A percentile compares a stretch with the other conserved stretches of the same genome.
These are phyloP conservation scores for Leucophenga maculata DNA, from an alignment of 2,888 invertebrate species.

Conservation along the genomic window DNA sequence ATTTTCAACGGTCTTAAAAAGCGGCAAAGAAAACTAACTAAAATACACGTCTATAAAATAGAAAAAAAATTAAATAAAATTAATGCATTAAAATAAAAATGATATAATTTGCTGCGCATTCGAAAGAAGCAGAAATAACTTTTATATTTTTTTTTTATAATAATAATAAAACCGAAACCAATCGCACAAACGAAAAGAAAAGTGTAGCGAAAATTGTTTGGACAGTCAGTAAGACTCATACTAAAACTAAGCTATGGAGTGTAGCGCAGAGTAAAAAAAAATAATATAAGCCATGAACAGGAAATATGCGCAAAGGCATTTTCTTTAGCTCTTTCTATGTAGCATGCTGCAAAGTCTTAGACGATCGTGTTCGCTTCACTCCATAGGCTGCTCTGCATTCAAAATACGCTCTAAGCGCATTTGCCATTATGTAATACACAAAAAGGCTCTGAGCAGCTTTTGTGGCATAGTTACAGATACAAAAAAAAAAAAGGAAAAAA, in stretches of 20 bases:
- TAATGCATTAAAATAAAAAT: conserved; percentile 16
- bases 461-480: conserved; percentile 20
- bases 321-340: conserved; percentile 9
- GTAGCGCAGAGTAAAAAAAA: not conserved
- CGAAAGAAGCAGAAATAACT: no score
- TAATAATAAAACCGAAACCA: no score
- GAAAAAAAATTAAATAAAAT: not conserved
- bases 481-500: not conserved
- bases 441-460: conserved; percentile 43
- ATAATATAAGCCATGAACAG: conserved; percentile 27
- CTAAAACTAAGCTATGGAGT: conserved; percentile 33
- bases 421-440: conserved; percentile 50
- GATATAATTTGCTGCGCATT: conserved; percentile 17
- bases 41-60: conserved; percentile 6
- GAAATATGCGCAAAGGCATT: conserved; percentile 29
- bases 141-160: no score
- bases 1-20: conserved; percentile 38
- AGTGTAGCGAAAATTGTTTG: conserved; percentile 21
- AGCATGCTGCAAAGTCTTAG: not conserved
- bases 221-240: not conserved
- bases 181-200: not conserved
- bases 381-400: conserved; percentile 34
- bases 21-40: conserved; percentile 25
- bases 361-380: no score
- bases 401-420: conserved; percentile 44